phyloP scores from a whole-genome alignment of 1,140 invertebrate species.

The Hypothenemus hampei region DNA sequence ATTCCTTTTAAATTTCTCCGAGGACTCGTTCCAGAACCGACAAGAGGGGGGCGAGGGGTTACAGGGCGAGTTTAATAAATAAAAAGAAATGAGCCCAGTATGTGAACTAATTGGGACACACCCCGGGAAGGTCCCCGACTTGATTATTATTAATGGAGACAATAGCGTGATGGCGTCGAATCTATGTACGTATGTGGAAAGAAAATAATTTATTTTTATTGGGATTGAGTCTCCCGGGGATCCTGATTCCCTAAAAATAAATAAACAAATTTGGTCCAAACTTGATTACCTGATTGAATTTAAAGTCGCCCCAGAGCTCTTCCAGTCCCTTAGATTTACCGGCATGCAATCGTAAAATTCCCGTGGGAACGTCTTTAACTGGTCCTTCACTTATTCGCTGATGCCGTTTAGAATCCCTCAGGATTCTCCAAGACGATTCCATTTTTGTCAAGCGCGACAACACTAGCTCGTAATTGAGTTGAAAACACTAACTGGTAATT shows the following conservation, averaged over 20 bases:
- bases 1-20: background rate
- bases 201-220: constrained; percentile 15
- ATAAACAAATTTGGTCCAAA: background rate
- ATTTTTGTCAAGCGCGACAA: background rate
- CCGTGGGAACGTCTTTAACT: constrained; percentile 18
- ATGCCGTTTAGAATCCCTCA: background rate
- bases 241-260: background rate
- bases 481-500: constrained; percentile 7
- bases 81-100: constrained; percentile 10
- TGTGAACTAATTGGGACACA: constrained; percentile 6
- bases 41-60: no score
- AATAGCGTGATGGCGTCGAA: constrained; percentile 2
- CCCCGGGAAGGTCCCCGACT: constrained; percentile 1
- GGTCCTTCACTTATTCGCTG: background rate
- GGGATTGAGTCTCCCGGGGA: no score
- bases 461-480: background rate
- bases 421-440: background rate
- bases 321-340: constrained; percentile 24
- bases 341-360: constrained; percentile 32
- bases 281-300: constrained; percentile 22
- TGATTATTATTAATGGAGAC: constrained; percentile 12
- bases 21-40: constrained; percentile 8
- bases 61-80: no score
- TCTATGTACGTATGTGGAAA: constrained; percentile 2
- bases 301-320: no score